Percentiles rank a stretch among this genome's conserved stretches.
Conservation (phyloP, 2,888 invertebrate species). For the Microctonus aethiopoides region DNA sequence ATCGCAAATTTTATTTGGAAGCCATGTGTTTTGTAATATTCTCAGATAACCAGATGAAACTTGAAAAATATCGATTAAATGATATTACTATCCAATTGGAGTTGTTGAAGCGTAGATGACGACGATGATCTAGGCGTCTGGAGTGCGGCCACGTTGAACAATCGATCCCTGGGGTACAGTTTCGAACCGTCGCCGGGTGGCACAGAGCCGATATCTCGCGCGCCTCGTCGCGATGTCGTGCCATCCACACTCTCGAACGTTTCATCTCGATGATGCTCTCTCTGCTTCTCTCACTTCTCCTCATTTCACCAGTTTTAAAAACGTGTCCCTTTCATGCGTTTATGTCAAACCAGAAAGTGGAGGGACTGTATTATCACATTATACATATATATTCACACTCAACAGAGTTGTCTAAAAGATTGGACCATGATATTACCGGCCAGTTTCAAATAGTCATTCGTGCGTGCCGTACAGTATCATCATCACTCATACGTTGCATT, state of each 20-base stretch:
- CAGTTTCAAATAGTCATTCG: conserved; percentile 52
- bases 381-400: conserved; percentile 17
- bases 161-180: conserved; percentile 53
- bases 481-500: neutral
- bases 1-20: no score
- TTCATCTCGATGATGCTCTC: conserved; percentile 6
- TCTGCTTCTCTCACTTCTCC: neutral
- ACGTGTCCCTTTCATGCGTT: conserved; percentile 18
- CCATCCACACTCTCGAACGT: conserved; percentile 25
- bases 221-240: conserved; percentile 40
- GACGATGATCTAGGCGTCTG: conserved; percentile 36
- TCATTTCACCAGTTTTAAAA: conserved; percentile 15
- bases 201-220: conserved; percentile 56
- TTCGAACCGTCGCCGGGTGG: conserved; percentile 64
- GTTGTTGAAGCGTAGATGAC: neutral
- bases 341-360: conserved; percentile 28
- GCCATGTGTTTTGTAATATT: conserved; percentile 5
- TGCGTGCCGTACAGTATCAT: conserved; percentile 3
- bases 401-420: conserved; percentile 26
- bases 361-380: conserved; percentile 27
- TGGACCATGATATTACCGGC: conserved; percentile 28
- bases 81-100: conserved; percentile 11
- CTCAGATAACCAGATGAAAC: neutral
- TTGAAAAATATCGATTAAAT: neutral
- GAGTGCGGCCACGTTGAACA: conserved; percentile 35